phyloP scores from a whole-genome alignment of 2,797 vertebrate species.

The Poecilia wingei region DNA sequence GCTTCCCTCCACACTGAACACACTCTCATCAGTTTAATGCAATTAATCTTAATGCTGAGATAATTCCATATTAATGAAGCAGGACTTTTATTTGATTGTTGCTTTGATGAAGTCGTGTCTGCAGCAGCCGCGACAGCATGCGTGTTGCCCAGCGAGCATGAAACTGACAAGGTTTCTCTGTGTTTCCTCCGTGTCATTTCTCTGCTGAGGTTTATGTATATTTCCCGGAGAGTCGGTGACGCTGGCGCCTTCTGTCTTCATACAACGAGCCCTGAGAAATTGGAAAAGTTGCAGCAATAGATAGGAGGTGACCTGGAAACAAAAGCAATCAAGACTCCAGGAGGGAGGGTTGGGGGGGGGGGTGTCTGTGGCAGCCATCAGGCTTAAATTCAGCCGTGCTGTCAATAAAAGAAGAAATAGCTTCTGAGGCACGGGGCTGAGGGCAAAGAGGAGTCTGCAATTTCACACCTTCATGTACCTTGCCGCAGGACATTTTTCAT shows the following conservation, averaged over 20 bases:
- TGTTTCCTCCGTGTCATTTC: constrained; percentile 47
- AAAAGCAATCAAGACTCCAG: constrained; percentile 81
- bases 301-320: constrained; percentile 85
- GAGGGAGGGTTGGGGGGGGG: constrained; percentile 35
- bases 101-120: constrained; percentile 87
- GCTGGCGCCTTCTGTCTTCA: constrained; percentile 77
- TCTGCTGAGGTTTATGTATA: constrained; percentile 52
- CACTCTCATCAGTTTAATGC: constrained; percentile 93
- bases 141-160: constrained; percentile 71
- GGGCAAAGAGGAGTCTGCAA: constrained; percentile 75
- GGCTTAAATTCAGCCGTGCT: constrained; percentile 68
- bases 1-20: constrained; percentile 76
- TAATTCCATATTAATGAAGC: constrained; percentile 97
- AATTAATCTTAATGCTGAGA: constrained; percentile 97
- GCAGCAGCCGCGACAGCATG: constrained; percentile 71
- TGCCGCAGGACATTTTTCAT: constrained; percentile 68
- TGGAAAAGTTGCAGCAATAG: constrained; percentile 85
- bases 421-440: constrained; percentile 63
- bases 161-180: constrained; percentile 40
- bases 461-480: constrained; percentile 76
- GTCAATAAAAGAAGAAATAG: constrained; percentile 81
- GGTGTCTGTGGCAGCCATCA: constrained; percentile 52
- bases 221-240: constrained; percentile 43
- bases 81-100: constrained; percentile 82
- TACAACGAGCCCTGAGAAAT: constrained; percentile 86